phyloP scores from a whole-genome alignment of 2,888 invertebrate species.

The Ametastegia equiseti region DNA sequence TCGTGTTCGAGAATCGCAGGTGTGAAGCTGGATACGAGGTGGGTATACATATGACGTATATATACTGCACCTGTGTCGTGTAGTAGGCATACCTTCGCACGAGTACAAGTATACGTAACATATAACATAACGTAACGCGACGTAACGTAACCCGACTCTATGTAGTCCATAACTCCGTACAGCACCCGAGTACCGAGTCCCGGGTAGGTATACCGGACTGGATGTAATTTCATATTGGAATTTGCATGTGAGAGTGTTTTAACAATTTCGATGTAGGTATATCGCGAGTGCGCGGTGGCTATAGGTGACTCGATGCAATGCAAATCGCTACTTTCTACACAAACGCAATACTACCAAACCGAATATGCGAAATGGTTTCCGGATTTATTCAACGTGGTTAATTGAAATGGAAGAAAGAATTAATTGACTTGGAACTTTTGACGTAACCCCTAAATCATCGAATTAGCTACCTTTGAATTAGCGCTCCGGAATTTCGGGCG shows the following conservation, averaged over 20 bases:
- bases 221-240: slow-evolving; percentile 73
- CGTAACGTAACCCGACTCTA: slow-evolving; percentile 21
- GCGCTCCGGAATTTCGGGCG: not conserved
- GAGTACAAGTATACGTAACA: slow-evolving; percentile 27
- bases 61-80: not conserved
- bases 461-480: not conserved
- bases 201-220: slow-evolving; percentile 51
- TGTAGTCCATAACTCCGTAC: slow-evolving; percentile 19
- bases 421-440: no score
- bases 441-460: no score
- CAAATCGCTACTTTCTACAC: not conserved
- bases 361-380: no score
- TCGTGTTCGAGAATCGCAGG: slow-evolving; percentile 14
- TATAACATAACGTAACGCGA: no score
- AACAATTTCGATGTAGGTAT: slow-evolving; percentile 4
- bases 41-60: not conserved
- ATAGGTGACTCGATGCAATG: slow-evolving; percentile 1
- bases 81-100: slow-evolving; percentile 19
- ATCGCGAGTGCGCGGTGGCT: not conserved
- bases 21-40: slow-evolving; percentile 10
- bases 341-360: no score
- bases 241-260: slow-evolving; percentile 61
- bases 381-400: no score
- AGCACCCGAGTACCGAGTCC: not conserved
- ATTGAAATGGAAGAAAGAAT: no score